These are phyloP conservation scores for Ischnura elegans DNA, from an alignment of 2,888 invertebrate genomes.

Conservation along the genomic window DNA sequence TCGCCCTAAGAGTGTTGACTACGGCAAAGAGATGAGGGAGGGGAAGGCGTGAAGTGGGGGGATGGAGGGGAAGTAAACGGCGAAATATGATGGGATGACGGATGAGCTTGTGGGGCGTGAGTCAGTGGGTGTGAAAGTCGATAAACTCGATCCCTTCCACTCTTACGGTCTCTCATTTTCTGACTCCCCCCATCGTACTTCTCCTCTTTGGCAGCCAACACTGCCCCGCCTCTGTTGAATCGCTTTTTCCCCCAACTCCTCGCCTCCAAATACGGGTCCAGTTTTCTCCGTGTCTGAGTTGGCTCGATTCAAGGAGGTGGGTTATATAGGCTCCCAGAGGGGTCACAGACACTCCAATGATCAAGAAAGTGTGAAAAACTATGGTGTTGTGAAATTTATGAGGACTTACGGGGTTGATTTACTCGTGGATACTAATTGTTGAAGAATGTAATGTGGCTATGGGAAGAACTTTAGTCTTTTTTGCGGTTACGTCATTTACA, in stretches of 20 bases:
- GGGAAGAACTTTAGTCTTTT: too few relatives aligned
- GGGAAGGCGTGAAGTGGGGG: neutral
- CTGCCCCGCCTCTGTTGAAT: neutral
- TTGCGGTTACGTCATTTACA: too few relatives aligned
- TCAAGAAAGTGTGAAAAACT: too few relatives aligned
- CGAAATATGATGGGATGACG: conserved; percentile 44
- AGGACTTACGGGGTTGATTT: too few relatives aligned
- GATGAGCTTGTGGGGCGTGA: conserved; percentile 12
- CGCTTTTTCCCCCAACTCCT: neutral
- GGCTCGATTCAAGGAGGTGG: too few relatives aligned
- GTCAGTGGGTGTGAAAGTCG: conserved; percentile 50
- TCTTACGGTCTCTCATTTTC: conserved; percentile 41
- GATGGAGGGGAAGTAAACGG: neutral
- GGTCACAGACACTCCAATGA: too few relatives aligned
- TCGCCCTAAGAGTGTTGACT: neutral
- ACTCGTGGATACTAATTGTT: too few relatives aligned
- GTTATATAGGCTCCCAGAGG: too few relatives aligned
- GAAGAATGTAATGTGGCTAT: too few relatives aligned
- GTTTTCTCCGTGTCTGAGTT: too few relatives aligned
- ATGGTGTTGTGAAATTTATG: too few relatives aligned
- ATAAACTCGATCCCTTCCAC: conserved; percentile 33
- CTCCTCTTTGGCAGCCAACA: neutral
- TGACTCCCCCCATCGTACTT: neutral
- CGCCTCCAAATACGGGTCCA: neutral
- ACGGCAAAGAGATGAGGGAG: neutral